phyloP scores from a whole-genome alignment of 1,140 invertebrate genomes.

The Tyrophagus putrescentiae region DNA sequence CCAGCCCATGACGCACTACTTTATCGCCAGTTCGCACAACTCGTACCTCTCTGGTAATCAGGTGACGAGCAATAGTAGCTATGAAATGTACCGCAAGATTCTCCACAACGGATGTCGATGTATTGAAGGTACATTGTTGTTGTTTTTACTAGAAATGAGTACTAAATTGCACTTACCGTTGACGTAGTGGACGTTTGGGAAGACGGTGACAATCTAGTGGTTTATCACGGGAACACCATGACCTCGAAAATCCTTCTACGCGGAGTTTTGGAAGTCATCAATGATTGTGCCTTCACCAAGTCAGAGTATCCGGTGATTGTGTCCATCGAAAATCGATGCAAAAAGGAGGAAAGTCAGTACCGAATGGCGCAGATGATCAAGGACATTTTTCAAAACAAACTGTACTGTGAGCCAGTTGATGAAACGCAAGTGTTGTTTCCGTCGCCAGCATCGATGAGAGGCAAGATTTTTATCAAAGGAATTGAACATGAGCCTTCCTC shows the following conservation, averaged over 20 bases:
- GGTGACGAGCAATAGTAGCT: slow-evolving; percentile 40
- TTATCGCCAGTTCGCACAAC: slow-evolving; percentile 49
- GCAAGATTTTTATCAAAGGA: slow-evolving; percentile 39
- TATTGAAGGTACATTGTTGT: slow-evolving; percentile 36
- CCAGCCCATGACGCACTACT: slow-evolving; percentile 47
- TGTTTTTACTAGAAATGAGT: background rate
- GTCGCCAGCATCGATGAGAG: slow-evolving; percentile 35
- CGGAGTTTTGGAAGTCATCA: slow-evolving; percentile 42
- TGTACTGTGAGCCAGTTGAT: background rate
- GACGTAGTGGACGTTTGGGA: slow-evolving; percentile 50
- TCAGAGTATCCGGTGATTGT: slow-evolving; percentile 68
- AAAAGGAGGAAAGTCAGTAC: slow-evolving; percentile 62
- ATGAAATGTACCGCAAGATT: slow-evolving; percentile 42
- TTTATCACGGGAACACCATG: slow-evolving; percentile 44
- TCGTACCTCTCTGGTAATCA: slow-evolving; percentile 37
- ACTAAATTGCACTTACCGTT: too few relatives aligned
- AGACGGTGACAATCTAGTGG: slow-evolving; percentile 32
- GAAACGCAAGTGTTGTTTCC: slow-evolving; percentile 30
- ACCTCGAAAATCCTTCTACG: slow-evolving; percentile 42
- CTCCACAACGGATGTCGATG: slow-evolving; percentile 38
- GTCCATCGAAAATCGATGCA: slow-evolving; percentile 93
- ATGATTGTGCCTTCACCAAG: slow-evolving; percentile 42
- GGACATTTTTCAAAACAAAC: slow-evolving; percentile 16
- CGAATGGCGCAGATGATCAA: slow-evolving; percentile 56
- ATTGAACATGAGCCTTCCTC: slow-evolving; percentile 30